Base-by-base conservation (phyloP, 2,797 vertebrate genomes). In the Cetoscarus ocellatus region DNA sequence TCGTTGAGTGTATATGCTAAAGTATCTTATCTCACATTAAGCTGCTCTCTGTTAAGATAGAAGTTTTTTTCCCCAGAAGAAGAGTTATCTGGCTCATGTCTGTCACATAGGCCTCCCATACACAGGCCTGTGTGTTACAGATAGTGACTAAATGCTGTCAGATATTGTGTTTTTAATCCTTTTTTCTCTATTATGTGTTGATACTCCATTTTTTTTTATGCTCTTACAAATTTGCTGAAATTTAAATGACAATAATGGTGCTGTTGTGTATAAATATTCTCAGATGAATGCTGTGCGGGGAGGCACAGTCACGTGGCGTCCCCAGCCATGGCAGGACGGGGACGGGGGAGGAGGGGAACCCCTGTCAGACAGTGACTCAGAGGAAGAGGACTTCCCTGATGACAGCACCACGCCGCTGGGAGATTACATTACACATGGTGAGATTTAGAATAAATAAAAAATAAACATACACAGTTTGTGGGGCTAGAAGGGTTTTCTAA, bases 381-480 rank as follows among this genome's bases (percentile, higher is more conserved):
- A 96, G 60, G 95, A 95, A 73, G 95, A 96, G 75, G 95, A 96
- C 91, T 96, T 96, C 69, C 95, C 95, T 0, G 95, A 96, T 19
- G 94, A 95, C 87, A 94, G 91, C 70, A 94, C 93, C 50, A 96
- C 94, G 1, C 94, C 94, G 0, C 65, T 96, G 59, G 95, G 95
- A 43, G 93, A 95, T 85, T 95, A 96, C 79, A 85, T 96, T 19
- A 95, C 93, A 44, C 93, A 94, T 0, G 95, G 95, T 96, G 70
- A 87, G 88, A 18, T 6, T 36, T 10, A 6, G 19, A 39, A 47
- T 7, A 6, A 36, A 18, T 7, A 39, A 11, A 6, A 34, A 39
- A 47, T 7, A 6, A 36, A 38, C 43, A 7, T 7, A 44, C 0
- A 9, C 14, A 19, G 15, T 7, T 19, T 3, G 35, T 58, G 18